Evolutionary conservation across 2,113 vertebrate genomes (phyloP), one percentile per base, ranked within the genome.

Genomic region (Pristiophorus japonicus): DNA sequence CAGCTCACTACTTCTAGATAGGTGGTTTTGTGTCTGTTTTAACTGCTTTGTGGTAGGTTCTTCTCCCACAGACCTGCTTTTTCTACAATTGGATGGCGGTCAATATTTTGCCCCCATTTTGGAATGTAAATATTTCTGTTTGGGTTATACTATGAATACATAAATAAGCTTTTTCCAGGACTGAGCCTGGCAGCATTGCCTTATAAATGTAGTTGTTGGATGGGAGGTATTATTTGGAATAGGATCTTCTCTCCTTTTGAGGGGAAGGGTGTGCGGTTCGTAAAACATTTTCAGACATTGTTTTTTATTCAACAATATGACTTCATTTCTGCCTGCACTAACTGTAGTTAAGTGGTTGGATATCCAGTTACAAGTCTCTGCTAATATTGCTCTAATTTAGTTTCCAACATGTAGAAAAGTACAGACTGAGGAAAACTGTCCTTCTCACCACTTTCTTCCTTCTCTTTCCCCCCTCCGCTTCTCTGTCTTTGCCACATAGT

Each of bases 41-140:
- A 18, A n/a, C 34, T 38, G 5, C 1, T 65, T 59, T 88, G 14
- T 92, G 34, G 59, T 20, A 92, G 88, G 20, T 38, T 92, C 34
- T 92, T 63, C 18, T 22, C 59, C n/a, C 34, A 22, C 1, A 63
- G 16, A 2, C 88, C 16, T 63, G 59, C 88, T 65, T 38, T 92
- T 42, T 81, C n/a, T 81, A 81, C 75, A 81, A 81, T 81, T 92
- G 59, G 88, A 63, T 92, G 16, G 6, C 88, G 38, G 38, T 63
- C 88, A 90, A 55, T 63, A 5, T 92, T 92, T 63, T 38, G 14
- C 34, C 18, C 20, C n/a, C 22, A 14, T 91, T 90, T 38, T 92
- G 88, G 59, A 92, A 63, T 65, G n/a, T 92, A 65, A 92, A 92
- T n/a, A 92, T 92, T 91, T 91, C 16, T 92, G 55, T 92, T 92